Conservation (phyloP, 2,797 vertebrate genomes). For the Pyrocephalus nanus region DNA sequence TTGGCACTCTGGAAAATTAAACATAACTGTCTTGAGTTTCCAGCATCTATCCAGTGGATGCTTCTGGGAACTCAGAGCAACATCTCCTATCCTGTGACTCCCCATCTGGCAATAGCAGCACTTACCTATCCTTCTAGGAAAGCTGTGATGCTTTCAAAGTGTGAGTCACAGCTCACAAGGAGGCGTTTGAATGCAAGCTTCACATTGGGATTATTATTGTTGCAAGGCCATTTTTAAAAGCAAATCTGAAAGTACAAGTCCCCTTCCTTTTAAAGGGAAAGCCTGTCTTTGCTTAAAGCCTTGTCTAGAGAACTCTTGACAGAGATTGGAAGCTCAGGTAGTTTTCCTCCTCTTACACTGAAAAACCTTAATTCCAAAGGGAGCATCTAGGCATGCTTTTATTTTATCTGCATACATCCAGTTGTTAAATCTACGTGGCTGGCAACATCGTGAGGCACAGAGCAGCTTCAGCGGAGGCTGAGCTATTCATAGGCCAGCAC, state of each 20-base stretch:
- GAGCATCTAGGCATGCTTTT: background rate
- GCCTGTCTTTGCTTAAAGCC: background rate
- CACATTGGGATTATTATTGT: background rate
- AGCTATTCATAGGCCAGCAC: slow-evolving; percentile 11
- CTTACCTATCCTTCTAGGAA: slow-evolving; percentile 9
- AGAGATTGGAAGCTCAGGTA: background rate
- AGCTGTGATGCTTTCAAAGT: background rate
- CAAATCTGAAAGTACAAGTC: background rate
- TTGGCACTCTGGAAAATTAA: background rate
- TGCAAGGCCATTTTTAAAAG: slow-evolving; percentile 12
- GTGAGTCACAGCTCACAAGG: background rate
- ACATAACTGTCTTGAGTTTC: background rate
- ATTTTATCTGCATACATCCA: slow-evolving; percentile 10
- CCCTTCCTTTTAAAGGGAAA: background rate
- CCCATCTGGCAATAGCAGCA: background rate
- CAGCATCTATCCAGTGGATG: background rate
- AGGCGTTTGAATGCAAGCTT: background rate
- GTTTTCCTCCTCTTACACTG: background rate
- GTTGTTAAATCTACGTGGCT: background rate
- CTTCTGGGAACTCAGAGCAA: background rate
- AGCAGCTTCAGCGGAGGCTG: background rate
- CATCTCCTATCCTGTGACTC: background rate
- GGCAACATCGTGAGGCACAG: background rate
- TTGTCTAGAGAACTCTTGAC: background rate
- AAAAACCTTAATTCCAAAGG: background rate